A percentile compares a stretch with the other conserved stretches of the same genome.
These are phyloP conservation scores for Leucophenga maculata DNA, from an alignment of 2,888 invertebrate species.

Conservation along the genomic window DNA sequence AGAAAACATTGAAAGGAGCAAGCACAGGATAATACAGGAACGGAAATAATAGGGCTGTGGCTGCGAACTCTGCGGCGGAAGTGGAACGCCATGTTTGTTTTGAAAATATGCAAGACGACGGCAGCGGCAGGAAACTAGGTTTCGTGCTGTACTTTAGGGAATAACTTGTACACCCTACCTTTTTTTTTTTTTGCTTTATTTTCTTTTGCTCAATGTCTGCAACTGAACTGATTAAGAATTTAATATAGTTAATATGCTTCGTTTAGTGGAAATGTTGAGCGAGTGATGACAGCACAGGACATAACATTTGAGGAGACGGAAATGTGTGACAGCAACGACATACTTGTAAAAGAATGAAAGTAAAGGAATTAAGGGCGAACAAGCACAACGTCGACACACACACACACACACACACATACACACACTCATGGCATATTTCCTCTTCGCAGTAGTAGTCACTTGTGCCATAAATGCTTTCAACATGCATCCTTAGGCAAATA, in stretches of 20 bases:
- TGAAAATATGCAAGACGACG: conserved; percentile 16
- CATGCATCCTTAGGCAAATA: conserved; percentile 31
- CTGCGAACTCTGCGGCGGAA: conserved; percentile 2
- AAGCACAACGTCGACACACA: background rate
- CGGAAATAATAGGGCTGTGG: background rate
- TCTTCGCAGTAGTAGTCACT: conserved; percentile 1
- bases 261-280: conserved; percentile 55
- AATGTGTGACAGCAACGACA: background rate
- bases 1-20: background rate
- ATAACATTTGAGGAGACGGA: background rate
- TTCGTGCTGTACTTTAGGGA: background rate
- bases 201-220: conserved; percentile 46
- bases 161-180: background rate
- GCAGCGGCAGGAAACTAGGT: conserved; percentile 9
- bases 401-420: background rate
- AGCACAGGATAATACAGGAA: background rate
- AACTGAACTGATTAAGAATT: conserved; percentile 65
- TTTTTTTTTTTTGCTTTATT: background rate
- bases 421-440: background rate
- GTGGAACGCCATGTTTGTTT: conserved; percentile 10
- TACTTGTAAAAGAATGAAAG: background rate
- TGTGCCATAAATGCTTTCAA: conserved; percentile 15
- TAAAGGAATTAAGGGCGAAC: background rate
- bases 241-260: conserved; percentile 67
- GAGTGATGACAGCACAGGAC: background rate